Evolutionary conservation across 2,113 vertebrate species (phyloP).

Genomic region (Crotalus viridis): DNA sequence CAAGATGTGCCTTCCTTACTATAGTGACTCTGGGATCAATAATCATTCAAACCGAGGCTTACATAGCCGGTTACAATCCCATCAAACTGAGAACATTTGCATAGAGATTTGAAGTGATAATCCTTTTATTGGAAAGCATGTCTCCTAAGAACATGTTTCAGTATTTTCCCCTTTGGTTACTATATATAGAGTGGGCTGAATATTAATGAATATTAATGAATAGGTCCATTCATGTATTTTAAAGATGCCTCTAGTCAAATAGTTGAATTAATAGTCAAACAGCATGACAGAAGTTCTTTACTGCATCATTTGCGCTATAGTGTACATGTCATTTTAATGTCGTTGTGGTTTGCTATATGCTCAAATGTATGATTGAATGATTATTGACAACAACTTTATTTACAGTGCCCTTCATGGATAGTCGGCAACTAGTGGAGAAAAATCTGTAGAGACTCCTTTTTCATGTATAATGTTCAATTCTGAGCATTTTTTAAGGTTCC

Average conservation of each 20-base stretch:
- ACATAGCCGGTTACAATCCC: background rate
- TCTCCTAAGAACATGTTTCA: background rate
- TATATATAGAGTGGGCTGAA: background rate
- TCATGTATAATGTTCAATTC: background rate
- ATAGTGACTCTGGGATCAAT: background rate
- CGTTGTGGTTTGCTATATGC: background rate
- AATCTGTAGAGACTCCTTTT: background rate
- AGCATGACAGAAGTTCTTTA: background rate
- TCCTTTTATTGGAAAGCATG: background rate
- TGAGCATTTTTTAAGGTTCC: background rate
- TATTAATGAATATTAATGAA: background rate
- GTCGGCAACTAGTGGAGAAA: background rate
- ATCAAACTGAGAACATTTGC: background rate
- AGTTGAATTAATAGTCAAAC: background rate
- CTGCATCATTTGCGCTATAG: background rate
- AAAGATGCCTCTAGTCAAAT: background rate
- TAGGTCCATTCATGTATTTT: background rate
- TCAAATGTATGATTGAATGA: background rate
- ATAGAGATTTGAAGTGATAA: background rate
- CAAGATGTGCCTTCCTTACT: background rate
- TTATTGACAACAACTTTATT: background rate
- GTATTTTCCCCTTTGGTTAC: background rate
- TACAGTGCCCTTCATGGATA: background rate
- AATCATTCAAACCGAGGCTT: background rate
- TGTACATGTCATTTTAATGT: background rate